Evolutionary conservation across 2,113 vertebrate genomes (phyloP).

Genomic region (Triplophysa tibetana): DNA sequence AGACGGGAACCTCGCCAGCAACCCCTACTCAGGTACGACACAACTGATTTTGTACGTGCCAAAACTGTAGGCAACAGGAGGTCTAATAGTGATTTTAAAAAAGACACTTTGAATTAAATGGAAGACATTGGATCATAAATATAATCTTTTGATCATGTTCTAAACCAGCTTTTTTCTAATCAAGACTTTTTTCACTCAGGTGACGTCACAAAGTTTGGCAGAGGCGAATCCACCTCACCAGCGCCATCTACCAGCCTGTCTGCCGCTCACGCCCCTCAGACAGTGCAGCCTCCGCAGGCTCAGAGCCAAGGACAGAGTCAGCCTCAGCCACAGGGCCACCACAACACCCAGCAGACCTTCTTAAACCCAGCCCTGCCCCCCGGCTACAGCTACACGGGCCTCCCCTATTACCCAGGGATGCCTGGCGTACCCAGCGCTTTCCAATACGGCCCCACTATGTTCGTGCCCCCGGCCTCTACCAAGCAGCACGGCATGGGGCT

Average conservation of each 20-base stretch:
- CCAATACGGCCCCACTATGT: conserved; percentile 96
- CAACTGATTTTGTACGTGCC: not conserved
- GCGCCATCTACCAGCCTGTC: conserved; percentile 91
- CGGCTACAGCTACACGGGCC: conserved; percentile 97
- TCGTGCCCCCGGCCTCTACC: conserved; percentile 90
- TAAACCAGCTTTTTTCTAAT: not conserved
- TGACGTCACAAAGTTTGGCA: conserved; percentile 93
- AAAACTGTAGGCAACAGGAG: too few species aligned
- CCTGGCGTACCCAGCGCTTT: conserved; percentile 95
- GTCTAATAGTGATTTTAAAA: too few species aligned
- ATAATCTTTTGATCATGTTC: not conserved
- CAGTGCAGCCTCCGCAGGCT: conserved; percentile 79
- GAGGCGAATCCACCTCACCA: conserved; percentile 92
- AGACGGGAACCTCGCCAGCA: conserved; percentile 90
- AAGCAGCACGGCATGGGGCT: conserved; percentile 91
- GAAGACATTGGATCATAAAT: too few species aligned
- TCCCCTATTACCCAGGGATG: conserved; percentile 96
- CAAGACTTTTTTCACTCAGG: conserved; percentile 61
- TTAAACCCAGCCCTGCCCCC: conserved; percentile 90
- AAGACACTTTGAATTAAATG: too few species aligned
- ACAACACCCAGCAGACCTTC: conserved; percentile 95
- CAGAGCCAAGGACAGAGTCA: conserved; percentile 93
- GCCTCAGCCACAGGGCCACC: conserved; percentile 89
- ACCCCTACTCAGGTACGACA: conserved; percentile 90
- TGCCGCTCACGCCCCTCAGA: conserved; percentile 45